Evolutionary conservation across 2,113 vertebrate species (phyloP), one percentile per base, ranked within the genome.

Genomic region (Ranitomeya variabilis): DNA sequence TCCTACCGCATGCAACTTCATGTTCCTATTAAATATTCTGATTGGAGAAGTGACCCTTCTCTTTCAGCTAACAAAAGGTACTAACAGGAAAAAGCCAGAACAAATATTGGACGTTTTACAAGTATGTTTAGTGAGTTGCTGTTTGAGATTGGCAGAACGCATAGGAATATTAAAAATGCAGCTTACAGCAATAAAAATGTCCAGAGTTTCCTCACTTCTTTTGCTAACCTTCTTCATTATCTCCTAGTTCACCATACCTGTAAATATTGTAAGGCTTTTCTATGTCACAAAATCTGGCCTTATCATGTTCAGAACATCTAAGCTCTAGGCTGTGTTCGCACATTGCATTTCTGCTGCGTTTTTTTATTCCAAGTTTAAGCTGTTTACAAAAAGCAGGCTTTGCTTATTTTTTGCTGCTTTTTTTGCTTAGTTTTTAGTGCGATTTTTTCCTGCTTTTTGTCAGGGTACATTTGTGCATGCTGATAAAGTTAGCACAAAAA

Each of bases 21-120:
- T 84, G 81, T 67, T 69, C 80, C 45, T 85, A 85, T 85, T 67
- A 89, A 79, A 57, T 85, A 78, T 85, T 85, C 71, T 85, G 67
- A 84, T 55, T 85, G 37, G 71, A 89, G 73, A 84, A 89, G 67
- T 74, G 82, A 79, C 45, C 67, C 51, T 81, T 55, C 74, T 85
- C 73, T 84, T 45, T 67, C 73, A 79, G 37, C 59, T 83, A 66
- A 83, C 71, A 84, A 79, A 86, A 55, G 37, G 10, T 10, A 71
- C 82, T 23, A 31, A 74, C 18, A 45, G 26, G 12, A 82, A 83
- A 87, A 88, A 76, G 37, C 52, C 67, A 71, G 8, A 87, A 26
- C 52, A 81, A 81, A 81, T 87, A 87, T 87, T 86, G 59, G 31
- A 64, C 15, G 19, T 59, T 86, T 86, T 45, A 51, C 52, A 86